phyloP scores from a whole-genome alignment of 2,797 vertebrate species.

The Cryptoblepharus egeriae region DNA sequence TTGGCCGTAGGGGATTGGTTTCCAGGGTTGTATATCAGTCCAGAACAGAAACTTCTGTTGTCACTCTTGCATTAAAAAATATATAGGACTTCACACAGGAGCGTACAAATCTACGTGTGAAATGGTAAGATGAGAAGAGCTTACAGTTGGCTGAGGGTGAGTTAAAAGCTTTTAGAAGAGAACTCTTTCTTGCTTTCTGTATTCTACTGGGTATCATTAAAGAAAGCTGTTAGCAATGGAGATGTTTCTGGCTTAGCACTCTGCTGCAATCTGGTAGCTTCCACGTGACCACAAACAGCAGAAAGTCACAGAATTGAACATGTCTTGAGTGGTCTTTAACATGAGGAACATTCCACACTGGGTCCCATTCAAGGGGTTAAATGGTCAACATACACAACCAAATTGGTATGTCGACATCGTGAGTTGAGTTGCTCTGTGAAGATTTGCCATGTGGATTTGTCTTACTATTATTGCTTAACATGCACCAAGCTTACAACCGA shows the following conservation, averaged over 20 bases:
- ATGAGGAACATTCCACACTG: not conserved
- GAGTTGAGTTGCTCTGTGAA: not conserved
- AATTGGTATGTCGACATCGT: not conserved
- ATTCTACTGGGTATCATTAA: conserved; percentile 62
- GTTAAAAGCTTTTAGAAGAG: conserved; percentile 66
- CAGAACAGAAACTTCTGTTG: not conserved
- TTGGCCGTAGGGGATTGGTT: not conserved
- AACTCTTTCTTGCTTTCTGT: conserved; percentile 51
- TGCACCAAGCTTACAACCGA: not conserved
- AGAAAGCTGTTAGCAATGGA: conserved; percentile 46
- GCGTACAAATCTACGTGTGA: conserved; percentile 17
- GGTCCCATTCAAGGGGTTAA: not conserved
- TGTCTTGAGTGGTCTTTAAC: not conserved
- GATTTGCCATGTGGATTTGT: not conserved
- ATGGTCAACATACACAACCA: not conserved
- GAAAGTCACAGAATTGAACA: conserved; percentile 20
- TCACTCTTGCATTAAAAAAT: conserved; percentile 16
- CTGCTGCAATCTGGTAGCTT: conserved; percentile 47
- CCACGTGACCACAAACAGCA: conserved; percentile 46
- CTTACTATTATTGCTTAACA: not conserved
- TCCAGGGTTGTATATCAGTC: not conserved
- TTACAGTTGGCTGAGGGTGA: conserved; percentile 50
- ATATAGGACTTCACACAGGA: not conserved
- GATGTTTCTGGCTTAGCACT: conserved; percentile 42
- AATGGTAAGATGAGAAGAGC: conserved; percentile 31